Evolutionary conservation across 1,140 invertebrate species (phyloP), one percentile per base, ranked within the genome.

Genomic region (Pseudomyrmex concolor): DNA sequence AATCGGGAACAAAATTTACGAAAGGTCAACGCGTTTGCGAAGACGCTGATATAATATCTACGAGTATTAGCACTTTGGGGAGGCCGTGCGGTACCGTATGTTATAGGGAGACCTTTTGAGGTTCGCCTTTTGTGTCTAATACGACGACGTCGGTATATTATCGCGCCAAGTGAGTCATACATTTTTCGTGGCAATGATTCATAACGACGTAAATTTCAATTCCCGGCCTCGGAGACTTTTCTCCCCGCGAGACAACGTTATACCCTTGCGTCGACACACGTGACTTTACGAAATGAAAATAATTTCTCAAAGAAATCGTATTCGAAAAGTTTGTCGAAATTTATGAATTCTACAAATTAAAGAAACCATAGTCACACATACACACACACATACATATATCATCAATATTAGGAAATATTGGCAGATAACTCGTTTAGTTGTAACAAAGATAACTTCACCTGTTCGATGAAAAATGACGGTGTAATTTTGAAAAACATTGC

Each of bases 141-240:
- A 80, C 66, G 66, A 71, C 17, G 66, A 66, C 34, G 34, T 34
- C 54, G 55, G 66, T 80, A 80, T 70, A 80, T 80, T 80, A 78
- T 59, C 66, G 66, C 55, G 43, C 66, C 43, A 12, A 80, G 66
- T 80, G 64, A 70, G 54, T 70, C 76, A 70, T 80, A 71, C 76
- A 59, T 80, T 80, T 80, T 51, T 66, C 76, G n/a, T 66, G n/a
- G 54, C 43, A 17, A 80, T 80, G 76, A 80, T 80, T 80, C 76
- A 80, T 80, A 71, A 80, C 54, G 66, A 19, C 55, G 66, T 80
- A 80, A 80, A 80, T 80, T 80, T 80, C 76, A 80, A 71, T 80
- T 71, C 54, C n/a, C 57, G 76, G 57, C 19, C 19, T 19, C 45
- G 43, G 8, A 50, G 51, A 15, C n/a, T 15, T 76, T 43, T 34